Percentiles rank a stretch among this genome's conserved stretches.
phyloP scores from a whole-genome alignment of 2,888 invertebrate species.

The Ellobium chinense region DNA sequence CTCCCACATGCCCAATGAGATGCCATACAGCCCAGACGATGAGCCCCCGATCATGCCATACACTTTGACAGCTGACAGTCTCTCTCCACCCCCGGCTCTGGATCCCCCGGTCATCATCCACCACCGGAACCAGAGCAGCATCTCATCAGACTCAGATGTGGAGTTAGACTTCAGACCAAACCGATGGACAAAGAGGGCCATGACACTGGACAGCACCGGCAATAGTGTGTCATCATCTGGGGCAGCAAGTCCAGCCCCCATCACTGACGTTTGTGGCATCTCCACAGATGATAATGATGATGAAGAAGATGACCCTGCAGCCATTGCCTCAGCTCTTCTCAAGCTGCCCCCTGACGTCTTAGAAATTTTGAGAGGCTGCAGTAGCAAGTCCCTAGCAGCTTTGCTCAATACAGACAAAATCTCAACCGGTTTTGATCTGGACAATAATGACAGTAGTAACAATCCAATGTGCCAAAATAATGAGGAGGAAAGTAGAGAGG shows the following conservation, averaged over 20 bases:
- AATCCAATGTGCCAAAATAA: neutral
- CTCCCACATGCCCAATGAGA: conserved; percentile 63
- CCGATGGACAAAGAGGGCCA: conserved; percentile 8
- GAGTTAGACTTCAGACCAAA: conserved; percentile 53
- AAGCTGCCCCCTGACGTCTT: conserved; percentile 55
- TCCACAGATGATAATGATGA: neutral
- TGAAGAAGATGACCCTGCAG: neutral
- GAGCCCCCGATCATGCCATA: conserved; percentile 16
- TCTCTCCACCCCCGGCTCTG: neutral
- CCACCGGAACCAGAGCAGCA: conserved; percentile 51
- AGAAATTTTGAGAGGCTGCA: conserved; percentile 48
- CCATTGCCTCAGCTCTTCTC: conserved; percentile 15
- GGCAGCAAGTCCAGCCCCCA: conserved; percentile 53
- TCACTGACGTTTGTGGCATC: conserved; percentile 29
- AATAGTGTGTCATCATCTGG: conserved; percentile 39
- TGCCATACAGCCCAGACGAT: conserved; percentile 60
- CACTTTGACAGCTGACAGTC: conserved; percentile 22
- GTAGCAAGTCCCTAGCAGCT: conserved; percentile 35
- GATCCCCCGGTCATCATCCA: conserved; percentile 34
- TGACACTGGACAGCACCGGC: conserved; percentile 31
- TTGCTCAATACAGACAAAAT: conserved; percentile 24
- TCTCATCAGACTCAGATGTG: conserved; percentile 63
- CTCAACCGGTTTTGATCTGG: neutral
- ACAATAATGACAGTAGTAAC: neutral
- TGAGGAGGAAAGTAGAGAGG: neutral